A percentile compares a stretch with the other conserved stretches of the same genome.
Evolutionary conservation across 2,888 invertebrate genomes (phyloP).

Genomic region (Aplocera efformata): DNA sequence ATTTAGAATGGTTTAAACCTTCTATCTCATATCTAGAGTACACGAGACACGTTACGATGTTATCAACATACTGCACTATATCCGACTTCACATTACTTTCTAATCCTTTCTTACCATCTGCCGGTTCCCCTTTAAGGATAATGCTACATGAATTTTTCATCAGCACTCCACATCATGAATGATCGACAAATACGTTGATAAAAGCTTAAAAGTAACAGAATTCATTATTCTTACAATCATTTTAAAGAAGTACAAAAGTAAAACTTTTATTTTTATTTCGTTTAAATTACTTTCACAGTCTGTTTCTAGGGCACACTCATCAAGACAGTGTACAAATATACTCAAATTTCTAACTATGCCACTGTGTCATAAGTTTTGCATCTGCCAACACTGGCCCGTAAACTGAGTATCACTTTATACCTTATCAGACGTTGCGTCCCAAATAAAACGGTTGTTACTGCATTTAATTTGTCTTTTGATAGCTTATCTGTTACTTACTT

Average conservation of each 20-base stretch:
- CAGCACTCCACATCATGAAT: neutral
- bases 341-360: conserved; percentile 24
- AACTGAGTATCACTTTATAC: conserved; percentile 1
- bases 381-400: conserved; percentile 20
- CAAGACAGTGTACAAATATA: conserved; percentile 26
- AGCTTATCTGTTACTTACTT: conserved; percentile 36
- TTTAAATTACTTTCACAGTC: conserved; percentile 26
- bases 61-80: conserved; percentile 18
- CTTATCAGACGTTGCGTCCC: conserved; percentile 25
- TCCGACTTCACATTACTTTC: conserved; percentile 22
- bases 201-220: too few species aligned
- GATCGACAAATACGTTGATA: neutral
- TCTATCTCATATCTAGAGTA: conserved; percentile 23
- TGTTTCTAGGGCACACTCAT: conserved; percentile 26
- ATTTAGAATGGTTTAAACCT: conserved; percentile 20
- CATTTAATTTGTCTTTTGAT: conserved; percentile 43
- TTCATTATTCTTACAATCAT: too few species aligned
- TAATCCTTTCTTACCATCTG: conserved; percentile 28
- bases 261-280: conserved; percentile 6
- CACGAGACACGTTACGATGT: conserved; percentile 24
- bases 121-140: conserved; percentile 26
- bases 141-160: conserved; percentile 9
- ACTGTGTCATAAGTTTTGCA: conserved; percentile 28
- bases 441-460: conserved; percentile 36
- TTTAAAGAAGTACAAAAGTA: too few species aligned